phyloP scores from a whole-genome alignment of 2,888 invertebrate genomes.

The Phalera bucephala region DNA sequence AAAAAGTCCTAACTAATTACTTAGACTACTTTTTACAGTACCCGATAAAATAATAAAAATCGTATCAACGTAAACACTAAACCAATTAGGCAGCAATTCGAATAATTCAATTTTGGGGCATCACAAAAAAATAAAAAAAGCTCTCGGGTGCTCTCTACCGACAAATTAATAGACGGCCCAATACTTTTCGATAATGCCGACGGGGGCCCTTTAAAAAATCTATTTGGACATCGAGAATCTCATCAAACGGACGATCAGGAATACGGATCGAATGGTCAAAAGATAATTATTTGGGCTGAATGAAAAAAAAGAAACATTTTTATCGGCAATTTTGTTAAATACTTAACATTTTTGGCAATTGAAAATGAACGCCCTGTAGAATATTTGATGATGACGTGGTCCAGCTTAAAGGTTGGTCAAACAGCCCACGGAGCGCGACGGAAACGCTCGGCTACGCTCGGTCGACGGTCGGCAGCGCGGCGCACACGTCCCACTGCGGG shows the following conservation, averaged over 20 bases:
- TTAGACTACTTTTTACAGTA: too few relatives aligned
- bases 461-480: too few relatives aligned
- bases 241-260: slow-evolving; percentile 1
- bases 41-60: too few relatives aligned
- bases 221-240: slow-evolving; percentile 6
- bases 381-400: too few relatives aligned
- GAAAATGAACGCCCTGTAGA: background rate
- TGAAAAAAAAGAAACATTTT: background rate
- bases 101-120: slow-evolving; percentile 18
- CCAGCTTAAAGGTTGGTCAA: too few relatives aligned
- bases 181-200: slow-evolving; percentile 13
- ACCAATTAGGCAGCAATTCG: slow-evolving; percentile 1
- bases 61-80: too few relatives aligned
- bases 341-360: background rate
- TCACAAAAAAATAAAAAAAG: background rate
- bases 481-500: too few relatives aligned
- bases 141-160: slow-evolving; percentile 19
- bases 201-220: slow-evolving; percentile 6
- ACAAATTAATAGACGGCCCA: slow-evolving; percentile 26
- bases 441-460: too few relatives aligned
- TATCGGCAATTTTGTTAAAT: background rate
- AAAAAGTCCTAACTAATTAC: too few relatives aligned
- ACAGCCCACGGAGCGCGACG: too few relatives aligned
- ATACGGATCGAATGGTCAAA: slow-evolving; percentile 8
- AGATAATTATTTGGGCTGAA: slow-evolving; percentile 17